phyloP scores from a whole-genome alignment of 30 jellyfish, hydroid and myxozoan genomes.

The Haliclystus octoradiatus region DNA sequence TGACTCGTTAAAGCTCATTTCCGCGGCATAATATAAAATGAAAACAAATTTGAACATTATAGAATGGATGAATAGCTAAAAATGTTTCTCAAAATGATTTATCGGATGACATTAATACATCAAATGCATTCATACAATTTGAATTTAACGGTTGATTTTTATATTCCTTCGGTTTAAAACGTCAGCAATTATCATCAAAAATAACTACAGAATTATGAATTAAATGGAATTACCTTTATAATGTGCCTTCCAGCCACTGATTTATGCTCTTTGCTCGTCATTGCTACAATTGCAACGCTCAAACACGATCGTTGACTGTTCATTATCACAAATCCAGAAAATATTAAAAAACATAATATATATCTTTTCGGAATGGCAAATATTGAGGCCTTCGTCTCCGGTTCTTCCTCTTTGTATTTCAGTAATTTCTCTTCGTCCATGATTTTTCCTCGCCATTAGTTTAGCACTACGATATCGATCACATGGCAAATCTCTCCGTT shows the following conservation, averaged over 20 bases:
- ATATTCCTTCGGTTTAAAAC: no score
- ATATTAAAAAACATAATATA: constrained; percentile 55
- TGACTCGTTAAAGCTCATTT: no score
- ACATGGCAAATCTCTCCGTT: neutral
- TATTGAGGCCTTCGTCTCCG: neutral
- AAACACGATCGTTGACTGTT: constrained; percentile 96
- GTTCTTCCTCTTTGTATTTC: neutral
- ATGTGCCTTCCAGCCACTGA: constrained; percentile 68
- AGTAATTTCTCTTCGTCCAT: neutral
- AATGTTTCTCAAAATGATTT: no score
- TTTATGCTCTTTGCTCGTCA: constrained; percentile 62
- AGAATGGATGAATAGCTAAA: no score
- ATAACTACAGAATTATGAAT: no score
- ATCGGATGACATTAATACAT: no score
- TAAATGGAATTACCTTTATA: constrained; percentile 93
- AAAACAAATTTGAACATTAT: no score
- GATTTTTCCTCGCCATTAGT: neutral
- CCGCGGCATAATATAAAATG: no score
- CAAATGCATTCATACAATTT: no score
- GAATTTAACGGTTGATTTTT: no score
- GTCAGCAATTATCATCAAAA: no score
- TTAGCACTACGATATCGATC: neutral
- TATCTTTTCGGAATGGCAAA: constrained; percentile 71
- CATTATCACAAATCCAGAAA: constrained; percentile 70
- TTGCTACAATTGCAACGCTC: constrained; percentile 95